Conservation (phyloP, 2,888 invertebrate species). For the Euphydryas editha region DNA sequence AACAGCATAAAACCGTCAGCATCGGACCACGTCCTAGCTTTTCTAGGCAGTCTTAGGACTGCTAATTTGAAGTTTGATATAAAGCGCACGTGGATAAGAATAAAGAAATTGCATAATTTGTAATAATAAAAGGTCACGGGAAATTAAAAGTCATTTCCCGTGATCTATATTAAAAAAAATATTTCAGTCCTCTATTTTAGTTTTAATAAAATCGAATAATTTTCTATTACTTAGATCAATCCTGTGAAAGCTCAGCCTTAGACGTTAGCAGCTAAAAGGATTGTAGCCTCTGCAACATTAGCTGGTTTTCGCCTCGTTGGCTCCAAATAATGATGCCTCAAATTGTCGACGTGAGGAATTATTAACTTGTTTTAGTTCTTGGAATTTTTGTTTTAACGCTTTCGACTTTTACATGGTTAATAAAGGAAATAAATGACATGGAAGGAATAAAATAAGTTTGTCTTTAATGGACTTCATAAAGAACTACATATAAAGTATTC, state of each 20-base stretch:
- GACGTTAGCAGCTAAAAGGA: constrained; percentile 28
- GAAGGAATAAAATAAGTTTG: constrained; percentile 19
- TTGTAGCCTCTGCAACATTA: constrained; percentile 37
- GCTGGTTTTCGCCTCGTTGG: constrained; percentile 41
- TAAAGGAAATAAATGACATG: constrained; percentile 15
- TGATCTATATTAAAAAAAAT: no score
- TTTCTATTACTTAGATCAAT: not conserved
- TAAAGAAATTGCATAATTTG: no score
- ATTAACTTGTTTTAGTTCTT: constrained; percentile 36
- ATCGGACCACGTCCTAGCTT: no score
- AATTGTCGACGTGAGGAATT: constrained; percentile 35
- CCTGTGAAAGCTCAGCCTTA: not conserved
- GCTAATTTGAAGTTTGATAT: no score
- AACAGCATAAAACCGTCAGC: no score
- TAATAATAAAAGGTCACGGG: no score
- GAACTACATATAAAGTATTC: no score
- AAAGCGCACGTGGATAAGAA: no score
- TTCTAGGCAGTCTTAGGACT: no score
- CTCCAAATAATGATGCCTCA: constrained; percentile 44
- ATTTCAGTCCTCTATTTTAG: no score
- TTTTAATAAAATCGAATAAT: not conserved
- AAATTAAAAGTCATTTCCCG: no score
- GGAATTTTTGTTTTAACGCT: constrained; percentile 33
- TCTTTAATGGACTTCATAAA: not conserved
- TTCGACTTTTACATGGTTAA: constrained; percentile 29